These are phyloP conservation scores for Leucania comma DNA, from an alignment of 2,888 invertebrate species.

Conservation along the genomic window DNA sequence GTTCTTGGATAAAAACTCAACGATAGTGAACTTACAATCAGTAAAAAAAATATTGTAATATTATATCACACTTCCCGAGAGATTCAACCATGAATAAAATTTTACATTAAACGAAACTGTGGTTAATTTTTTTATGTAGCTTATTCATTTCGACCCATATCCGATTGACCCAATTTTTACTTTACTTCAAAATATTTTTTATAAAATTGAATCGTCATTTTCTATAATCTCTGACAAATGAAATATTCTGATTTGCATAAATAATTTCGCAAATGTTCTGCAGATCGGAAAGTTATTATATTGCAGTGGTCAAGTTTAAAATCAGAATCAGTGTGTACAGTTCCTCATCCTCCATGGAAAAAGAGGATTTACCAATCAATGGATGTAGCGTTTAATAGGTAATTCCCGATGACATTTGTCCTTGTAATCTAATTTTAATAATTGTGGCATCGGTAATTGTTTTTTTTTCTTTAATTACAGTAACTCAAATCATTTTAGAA, in stretches of 20 bases:
- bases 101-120: background rate
- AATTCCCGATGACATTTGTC: background rate
- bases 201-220: background rate
- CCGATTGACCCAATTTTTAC: constrained; percentile 16
- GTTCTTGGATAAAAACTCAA: no score
- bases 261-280: constrained; percentile 2
- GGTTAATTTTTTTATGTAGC: background rate
- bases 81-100: background rate
- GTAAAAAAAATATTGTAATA: no score
- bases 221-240: constrained; percentile 10
- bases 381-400: background rate
- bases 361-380: background rate
- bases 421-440: no score
- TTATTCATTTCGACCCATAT: background rate
- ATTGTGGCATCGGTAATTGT: no score
- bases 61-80: no score
- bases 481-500: no score
- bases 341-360: background rate
- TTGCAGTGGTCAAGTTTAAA: background rate
- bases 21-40: no score
- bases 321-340: background rate
- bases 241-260: constrained; percentile 7
- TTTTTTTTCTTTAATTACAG: no score
- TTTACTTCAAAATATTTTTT: constrained; percentile 14
- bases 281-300: background rate